A percentile compares a stretch with the other conserved stretches of the same genome.
Evolutionary conservation across 2,888 invertebrate species (phyloP).

Genomic region (Lycocerus yunnanus): DNA sequence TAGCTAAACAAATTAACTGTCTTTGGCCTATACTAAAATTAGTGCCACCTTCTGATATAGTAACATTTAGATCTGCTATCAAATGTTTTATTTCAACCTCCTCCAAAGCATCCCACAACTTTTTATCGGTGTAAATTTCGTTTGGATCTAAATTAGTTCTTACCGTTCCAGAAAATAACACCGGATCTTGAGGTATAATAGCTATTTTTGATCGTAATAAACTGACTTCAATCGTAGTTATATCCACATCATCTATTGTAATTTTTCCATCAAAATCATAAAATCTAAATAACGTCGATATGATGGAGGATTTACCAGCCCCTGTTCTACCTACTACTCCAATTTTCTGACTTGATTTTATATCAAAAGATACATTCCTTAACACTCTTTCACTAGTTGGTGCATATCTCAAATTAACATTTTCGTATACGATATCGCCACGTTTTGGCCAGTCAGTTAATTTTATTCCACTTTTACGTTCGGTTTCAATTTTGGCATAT

Average conservation of each 20-base stretch:
- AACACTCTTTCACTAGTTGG: conserved; percentile 73
- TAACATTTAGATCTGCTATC: conserved; percentile 67
- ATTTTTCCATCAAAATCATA: conserved; percentile 77
- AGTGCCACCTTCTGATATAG: conserved; percentile 68
- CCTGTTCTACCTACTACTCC: conserved; percentile 83
- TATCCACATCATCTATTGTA: conserved; percentile 77
- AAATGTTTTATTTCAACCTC: conserved; percentile 76
- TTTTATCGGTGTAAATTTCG: conserved; percentile 72
- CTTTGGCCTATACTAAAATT: conserved; percentile 57
- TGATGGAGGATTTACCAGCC: conserved; percentile 78
- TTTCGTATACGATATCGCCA: conserved; percentile 69
- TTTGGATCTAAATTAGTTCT: conserved; percentile 88
- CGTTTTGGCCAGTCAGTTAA: conserved; percentile 72
- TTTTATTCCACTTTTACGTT: conserved; percentile 54
- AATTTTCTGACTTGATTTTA: conserved; percentile 70
- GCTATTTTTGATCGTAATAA: conserved; percentile 75
- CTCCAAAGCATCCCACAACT: conserved; percentile 81
- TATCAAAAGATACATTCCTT: conserved; percentile 67
- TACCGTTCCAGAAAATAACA: conserved; percentile 83
- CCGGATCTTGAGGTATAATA: conserved; percentile 85
- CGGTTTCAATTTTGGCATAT: conserved; percentile 55
- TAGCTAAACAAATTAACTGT: conserved; percentile 70
- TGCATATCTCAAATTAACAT: conserved; percentile 73
- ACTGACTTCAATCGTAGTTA: conserved; percentile 69
- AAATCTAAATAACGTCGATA: conserved; percentile 78